Evolutionary conservation across 2,797 vertebrate species (phyloP).

Genomic region (Phoeniculus purpureus): DNA sequence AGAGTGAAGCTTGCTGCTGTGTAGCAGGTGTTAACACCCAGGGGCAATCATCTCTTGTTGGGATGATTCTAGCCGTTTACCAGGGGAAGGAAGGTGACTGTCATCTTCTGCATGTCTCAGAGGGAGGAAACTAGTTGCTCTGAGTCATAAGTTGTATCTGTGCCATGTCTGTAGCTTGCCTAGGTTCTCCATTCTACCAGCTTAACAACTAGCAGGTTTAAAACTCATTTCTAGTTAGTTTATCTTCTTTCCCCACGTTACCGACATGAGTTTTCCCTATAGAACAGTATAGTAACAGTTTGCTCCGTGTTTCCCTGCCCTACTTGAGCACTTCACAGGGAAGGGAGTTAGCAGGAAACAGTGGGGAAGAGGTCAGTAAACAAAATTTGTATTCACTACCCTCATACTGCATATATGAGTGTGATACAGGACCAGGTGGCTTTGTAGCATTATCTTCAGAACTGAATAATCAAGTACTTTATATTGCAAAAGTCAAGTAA

Average conservation of each 20-base stretch:
- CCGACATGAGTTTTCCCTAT: rapidly evolving
- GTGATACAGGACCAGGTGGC: not conserved
- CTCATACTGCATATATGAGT: not conserved
- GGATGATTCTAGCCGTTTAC: not conserved
- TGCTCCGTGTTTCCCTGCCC: not conserved
- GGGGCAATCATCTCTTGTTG: not conserved
- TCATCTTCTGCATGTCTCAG: not conserved
- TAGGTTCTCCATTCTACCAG: not conserved
- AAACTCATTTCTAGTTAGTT: rapidly evolving
- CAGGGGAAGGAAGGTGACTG: not conserved
- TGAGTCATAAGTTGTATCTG: not conserved
- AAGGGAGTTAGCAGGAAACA: not conserved
- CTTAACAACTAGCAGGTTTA: not conserved
- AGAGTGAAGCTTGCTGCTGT: not conserved
- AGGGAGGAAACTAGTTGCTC: not conserved
- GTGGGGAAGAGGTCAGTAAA: not conserved
- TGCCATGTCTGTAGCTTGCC: not conserved
- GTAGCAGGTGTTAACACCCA: not conserved
- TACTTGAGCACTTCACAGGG: not conserved
- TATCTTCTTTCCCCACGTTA: not conserved
- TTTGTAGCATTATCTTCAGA: not conserved
- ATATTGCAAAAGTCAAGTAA: conserved; percentile 5
- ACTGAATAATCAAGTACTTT: conserved; percentile 3
- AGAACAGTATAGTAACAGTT: not conserved
- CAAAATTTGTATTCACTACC: not conserved